Evolutionary conservation across 2,797 vertebrate genomes (phyloP).

Genomic region (Chaenodraco wilsoni): DNA sequence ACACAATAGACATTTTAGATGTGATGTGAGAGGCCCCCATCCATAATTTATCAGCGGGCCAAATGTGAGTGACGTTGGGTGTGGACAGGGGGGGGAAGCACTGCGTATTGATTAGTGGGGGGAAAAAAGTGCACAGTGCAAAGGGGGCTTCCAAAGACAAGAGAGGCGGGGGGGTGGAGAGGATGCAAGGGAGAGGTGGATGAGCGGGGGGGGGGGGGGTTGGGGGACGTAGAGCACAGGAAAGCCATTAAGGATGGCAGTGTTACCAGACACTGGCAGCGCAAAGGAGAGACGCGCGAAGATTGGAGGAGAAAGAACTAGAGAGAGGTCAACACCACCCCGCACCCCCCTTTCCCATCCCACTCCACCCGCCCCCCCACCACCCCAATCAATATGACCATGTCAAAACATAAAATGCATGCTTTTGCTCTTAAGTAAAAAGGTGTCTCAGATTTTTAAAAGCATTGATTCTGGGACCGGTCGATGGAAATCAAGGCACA

Average conservation of each 20-base stretch:
- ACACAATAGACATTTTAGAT: constrained; percentile 94
- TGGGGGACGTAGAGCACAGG: constrained; percentile 75
- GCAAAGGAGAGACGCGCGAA: constrained; percentile 70
- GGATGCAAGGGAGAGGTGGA: constrained; percentile 42
- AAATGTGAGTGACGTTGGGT: constrained; percentile 93
- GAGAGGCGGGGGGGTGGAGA: constrained; percentile 35
- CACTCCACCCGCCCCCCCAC: constrained; percentile 64
- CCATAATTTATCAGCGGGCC: constrained; percentile 93
- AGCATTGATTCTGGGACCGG: constrained; percentile 94
- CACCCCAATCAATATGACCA: constrained; percentile 92
- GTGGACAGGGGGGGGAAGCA: constrained; percentile 79
- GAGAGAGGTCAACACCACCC: constrained; percentile 71
- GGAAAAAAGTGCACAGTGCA: constrained; percentile 83
- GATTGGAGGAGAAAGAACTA: constrained; percentile 62
- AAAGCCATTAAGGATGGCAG: constrained; percentile 95
- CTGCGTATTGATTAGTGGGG: constrained; percentile 92
- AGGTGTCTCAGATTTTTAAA: constrained; percentile 99
- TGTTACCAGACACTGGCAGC: constrained; percentile 88
- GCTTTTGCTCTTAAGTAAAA: constrained; percentile 99
- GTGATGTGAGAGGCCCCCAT: constrained; percentile 88
- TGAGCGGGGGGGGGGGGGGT: constrained; percentile 50
- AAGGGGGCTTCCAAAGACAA: constrained; percentile 78
- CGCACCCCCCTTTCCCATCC: constrained; percentile 56
- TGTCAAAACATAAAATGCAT: constrained; percentile 99
- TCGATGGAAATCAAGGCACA: constrained; percentile 93